A percentile compares a stretch with the other conserved stretches of the same genome.
phyloP scores from a whole-genome alignment of 2,888 invertebrate genomes.

The Tipula lateralis region DNA sequence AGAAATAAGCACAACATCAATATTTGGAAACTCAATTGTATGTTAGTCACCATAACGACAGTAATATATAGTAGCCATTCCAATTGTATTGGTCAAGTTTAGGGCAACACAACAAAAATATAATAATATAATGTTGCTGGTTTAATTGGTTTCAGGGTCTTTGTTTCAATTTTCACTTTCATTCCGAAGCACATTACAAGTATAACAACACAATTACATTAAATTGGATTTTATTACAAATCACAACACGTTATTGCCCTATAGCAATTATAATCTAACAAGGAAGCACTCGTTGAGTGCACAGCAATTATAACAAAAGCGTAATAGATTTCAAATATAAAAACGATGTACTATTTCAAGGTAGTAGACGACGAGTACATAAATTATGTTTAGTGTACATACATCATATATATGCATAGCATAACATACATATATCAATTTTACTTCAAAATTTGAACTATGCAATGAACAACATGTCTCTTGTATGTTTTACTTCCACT shows the following conservation, averaged over 20 bases:
- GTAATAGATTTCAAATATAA: not conserved
- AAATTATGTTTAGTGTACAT: not conserved
- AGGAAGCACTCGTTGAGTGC: not conserved
- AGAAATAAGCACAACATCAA: no score
- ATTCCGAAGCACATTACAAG: not conserved
- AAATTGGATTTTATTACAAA: not conserved
- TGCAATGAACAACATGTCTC: not conserved
- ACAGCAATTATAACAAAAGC: not conserved
- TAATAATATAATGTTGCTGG: no score
- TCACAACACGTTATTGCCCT: not conserved
- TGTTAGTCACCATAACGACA: no score
- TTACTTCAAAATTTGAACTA: not conserved
- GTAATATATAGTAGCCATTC: no score
- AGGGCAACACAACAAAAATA: no score
- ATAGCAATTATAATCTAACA: not conserved
- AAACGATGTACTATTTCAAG: not conserved
- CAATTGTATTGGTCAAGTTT: no score
- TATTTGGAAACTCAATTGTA: no score
- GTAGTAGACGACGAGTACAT: not conserved
- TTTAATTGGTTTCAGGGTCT: no score
- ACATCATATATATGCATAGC: not conserved
- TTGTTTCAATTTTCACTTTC: not conserved
- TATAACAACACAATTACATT: not conserved
- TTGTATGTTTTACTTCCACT: not conserved
- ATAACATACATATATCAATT: not conserved